Evolutionary conservation across 2,888 invertebrate genomes (phyloP), one percentile per base, ranked within the genome.

Genomic region (Ernsta delagoae): DNA sequence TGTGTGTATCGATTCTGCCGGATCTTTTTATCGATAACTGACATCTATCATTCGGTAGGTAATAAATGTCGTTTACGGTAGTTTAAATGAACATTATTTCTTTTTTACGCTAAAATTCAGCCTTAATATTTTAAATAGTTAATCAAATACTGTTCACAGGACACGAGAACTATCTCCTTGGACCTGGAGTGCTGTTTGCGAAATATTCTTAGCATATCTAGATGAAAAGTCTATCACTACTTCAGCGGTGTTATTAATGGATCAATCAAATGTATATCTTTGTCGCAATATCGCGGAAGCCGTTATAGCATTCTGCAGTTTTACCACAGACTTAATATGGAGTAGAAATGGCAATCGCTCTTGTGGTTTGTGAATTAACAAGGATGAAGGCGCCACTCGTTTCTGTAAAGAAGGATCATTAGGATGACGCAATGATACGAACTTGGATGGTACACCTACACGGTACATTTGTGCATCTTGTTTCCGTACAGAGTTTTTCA

Each of bases 191-290:
- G 24, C 4, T 39, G 45, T 41, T 50, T 68, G 50, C 57, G 61
- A 68, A 62, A 65, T 43, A 31, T 5, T 67, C 50, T 39, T 11
- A 60, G 43, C 7, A 31, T 31, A 31, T 50, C 59, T 57, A 62
- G 57, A 57, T 68, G 62, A 62, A 68, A 68, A 62, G 57, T 39
- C 62, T 68, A 68, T 62, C 62, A 50, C 61, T 65, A 63, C 11
- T 67, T 59, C 59, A 70, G 69, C n/a, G 57, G 36, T 68, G 70
- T 76, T 74, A 77, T 79, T 78, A 78, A 74, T 75, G 65, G 71
- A 79, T 78, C 75, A 76, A 74, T 75, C 72, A 71, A 70, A 74
- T 74, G 70, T 62, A 57, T 68, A 68, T 62, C 62, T 62, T 53
- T 72, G 70, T 70, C 65, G 75, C 75, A 75, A 75, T 45, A 67